These are phyloP conservation scores for Tragelaphus buxtoni DNA, from an alignment of 2,113 vertebrate species.

Conservation along the genomic window DNA sequence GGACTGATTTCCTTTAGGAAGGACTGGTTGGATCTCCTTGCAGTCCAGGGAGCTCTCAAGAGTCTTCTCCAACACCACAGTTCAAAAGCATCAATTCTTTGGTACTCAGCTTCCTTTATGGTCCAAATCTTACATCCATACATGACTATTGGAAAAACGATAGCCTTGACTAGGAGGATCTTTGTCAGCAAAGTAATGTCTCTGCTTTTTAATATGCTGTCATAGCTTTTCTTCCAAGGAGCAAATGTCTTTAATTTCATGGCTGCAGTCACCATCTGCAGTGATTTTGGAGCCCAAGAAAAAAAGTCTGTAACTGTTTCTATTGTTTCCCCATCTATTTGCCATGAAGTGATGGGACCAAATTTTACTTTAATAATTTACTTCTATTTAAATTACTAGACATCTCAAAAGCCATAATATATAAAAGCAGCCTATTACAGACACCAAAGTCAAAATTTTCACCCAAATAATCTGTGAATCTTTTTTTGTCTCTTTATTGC, in stretches of 20 bases:
- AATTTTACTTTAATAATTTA: background rate
- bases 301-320: background rate
- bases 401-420: background rate
- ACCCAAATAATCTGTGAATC: background rate
- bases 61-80: background rate
- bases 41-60: background rate
- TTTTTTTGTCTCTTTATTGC: background rate
- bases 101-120: background rate
- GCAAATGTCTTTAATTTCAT: background rate
- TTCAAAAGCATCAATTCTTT: background rate
- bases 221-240: background rate
- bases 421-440: background rate
- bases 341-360: background rate
- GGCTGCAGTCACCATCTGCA: background rate
- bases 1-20: background rate
- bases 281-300: background rate
- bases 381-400: background rate
- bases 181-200: background rate
- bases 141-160: background rate
- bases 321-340: background rate
- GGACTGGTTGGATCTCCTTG: background rate
- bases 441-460: background rate
- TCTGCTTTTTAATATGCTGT: background rate
- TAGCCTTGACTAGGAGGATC: background rate
- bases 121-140: background rate